phyloP scores from a whole-genome alignment of 2,888 invertebrate genomes.

The Blastobasis adustella region DNA sequence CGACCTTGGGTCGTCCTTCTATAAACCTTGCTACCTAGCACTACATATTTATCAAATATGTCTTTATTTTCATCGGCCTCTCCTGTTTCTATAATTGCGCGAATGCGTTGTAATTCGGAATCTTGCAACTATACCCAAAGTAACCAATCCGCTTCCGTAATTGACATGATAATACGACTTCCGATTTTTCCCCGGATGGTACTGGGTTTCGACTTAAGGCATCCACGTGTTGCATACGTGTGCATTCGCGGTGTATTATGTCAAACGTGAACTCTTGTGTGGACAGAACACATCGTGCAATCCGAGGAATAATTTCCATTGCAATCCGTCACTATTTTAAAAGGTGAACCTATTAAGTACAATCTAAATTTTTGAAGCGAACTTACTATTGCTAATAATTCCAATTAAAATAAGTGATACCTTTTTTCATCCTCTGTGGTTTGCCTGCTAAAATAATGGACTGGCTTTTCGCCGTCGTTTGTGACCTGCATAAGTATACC shows the following conservation, averaged over 20 bases:
- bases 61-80: constrained; percentile 17
- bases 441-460: constrained; percentile 29
- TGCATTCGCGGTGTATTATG: constrained; percentile 13
- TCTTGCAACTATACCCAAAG: constrained; percentile 20
- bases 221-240: constrained; percentile 18
- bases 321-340: constrained; percentile 19
- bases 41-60: constrained; percentile 19
- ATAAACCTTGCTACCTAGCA: constrained; percentile 21
- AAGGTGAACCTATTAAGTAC: constrained; percentile 23
- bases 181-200: constrained; percentile 20
- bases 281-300: constrained; percentile 18
- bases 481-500: constrained; percentile 26
- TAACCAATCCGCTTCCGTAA: constrained; percentile 18
- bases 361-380: constrained; percentile 23
- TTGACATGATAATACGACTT: constrained; percentile 13
- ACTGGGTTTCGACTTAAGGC: constrained; percentile 15
- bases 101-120: constrained; percentile 6
- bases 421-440: constrained; percentile 29
- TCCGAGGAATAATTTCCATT: constrained; percentile 21
- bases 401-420: constrained; percentile 37
- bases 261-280: constrained; percentile 19
- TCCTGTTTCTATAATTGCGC: constrained; percentile 14
- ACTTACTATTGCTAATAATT: constrained; percentile 33
- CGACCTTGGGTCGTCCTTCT: constrained; percentile 18
- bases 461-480: constrained; percentile 18